These are phyloP conservation scores for Acanthopagrus latus DNA, from an alignment of 2,797 vertebrate species.

Conservation along the genomic window DNA sequence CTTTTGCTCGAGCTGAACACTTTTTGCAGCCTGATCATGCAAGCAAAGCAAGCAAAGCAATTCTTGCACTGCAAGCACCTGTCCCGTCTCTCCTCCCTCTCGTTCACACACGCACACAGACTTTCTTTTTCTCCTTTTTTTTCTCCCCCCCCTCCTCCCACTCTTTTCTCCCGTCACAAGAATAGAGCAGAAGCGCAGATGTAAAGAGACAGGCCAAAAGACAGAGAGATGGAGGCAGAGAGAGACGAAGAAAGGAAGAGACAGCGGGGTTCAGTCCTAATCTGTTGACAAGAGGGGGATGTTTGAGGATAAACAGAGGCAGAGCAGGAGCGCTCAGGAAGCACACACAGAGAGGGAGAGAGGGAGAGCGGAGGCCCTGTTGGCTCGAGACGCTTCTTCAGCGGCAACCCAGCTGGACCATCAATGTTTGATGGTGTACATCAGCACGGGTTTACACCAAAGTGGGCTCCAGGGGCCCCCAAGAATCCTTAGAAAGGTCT, in stretches of 20 bases:
- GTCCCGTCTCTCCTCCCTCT: slow-evolving; percentile 49
- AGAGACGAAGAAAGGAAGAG: slow-evolving; percentile 73
- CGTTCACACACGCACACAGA: slow-evolving; percentile 9
- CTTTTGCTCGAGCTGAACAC: slow-evolving; percentile 71
- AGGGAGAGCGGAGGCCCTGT: slow-evolving; percentile 19
- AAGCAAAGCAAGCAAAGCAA: slow-evolving; percentile 69
- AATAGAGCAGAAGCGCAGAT: slow-evolving; percentile 65
- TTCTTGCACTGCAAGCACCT: slow-evolving; percentile 79
- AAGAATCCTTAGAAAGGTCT: slow-evolving; percentile 15
- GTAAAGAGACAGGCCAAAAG: slow-evolving; percentile 77
- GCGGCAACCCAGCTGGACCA: slow-evolving; percentile 56
- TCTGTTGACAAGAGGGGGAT: slow-evolving; percentile 78
- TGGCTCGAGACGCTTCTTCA: slow-evolving; percentile 41
- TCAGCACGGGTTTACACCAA: slow-evolving; percentile 56
- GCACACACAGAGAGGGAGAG: slow-evolving; percentile 18
- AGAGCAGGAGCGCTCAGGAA: slow-evolving; percentile 52
- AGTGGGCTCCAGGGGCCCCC: slow-evolving; percentile 28
- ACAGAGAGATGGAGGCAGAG: slow-evolving; percentile 70
- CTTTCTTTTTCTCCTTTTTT: slow-evolving; percentile 40
- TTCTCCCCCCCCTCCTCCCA: slow-evolving; percentile 9
- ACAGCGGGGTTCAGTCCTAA: slow-evolving; percentile 74
- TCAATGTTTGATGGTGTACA: slow-evolving; percentile 66
- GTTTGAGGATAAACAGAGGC: slow-evolving; percentile 77
- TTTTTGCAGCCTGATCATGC: slow-evolving; percentile 73
- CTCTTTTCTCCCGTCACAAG: slow-evolving; percentile 57